Evolutionary conservation across 2,888 invertebrate species (phyloP), one percentile per base, ranked within the genome.

Genomic region (Stenodera caucasica): DNA sequence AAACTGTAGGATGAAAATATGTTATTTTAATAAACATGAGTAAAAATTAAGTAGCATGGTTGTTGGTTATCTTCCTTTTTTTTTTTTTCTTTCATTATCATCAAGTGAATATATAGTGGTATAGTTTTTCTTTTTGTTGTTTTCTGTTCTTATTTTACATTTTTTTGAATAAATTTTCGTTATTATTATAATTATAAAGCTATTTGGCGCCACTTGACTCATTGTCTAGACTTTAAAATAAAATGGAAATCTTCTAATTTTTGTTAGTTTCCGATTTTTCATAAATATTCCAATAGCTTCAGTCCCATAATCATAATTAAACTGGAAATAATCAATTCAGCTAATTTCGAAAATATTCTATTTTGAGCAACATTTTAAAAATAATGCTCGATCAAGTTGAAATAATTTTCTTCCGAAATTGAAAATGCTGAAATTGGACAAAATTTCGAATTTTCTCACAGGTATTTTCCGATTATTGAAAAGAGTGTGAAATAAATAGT

Each of bases 1-100:
- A 21, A 45, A 51, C 58, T 55, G 26, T 37, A 62, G 52, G 62
- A 65, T 56, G 54, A 65, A 68, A 68, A 67, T 65, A 61, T 67
- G 56, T 58, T 57, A 67, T 71, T 70, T 72, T 72, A 72, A 72
- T 71, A 71, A 61, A 72, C 70, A 71, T 72, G 70, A 70, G 69
- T 67, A 60, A 61, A 59, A 45, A 50, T 63, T 67, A 68, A 69
- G 69, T 69, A 69, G 66, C 67, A 65, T 59, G 63, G 63, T 69
- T 59, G 59, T 57, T 61, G 67, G 51, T 65, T 66, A 58, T 56
- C 60, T 62, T 62, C 64, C 61, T 63, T 67, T 67, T 68, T 66
- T 63, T n/a, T 1, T 45, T 21, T n/a, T 21, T 67, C 60, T 63
- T 40, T 18, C 11, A 2, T 40, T 15, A 14, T 9, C 7, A 26